Percentiles rank a stretch among this genome's conserved stretches.
Conservation (phyloP, 2,797 vertebrate genomes). For the Protosalanx chinensis region DNA sequence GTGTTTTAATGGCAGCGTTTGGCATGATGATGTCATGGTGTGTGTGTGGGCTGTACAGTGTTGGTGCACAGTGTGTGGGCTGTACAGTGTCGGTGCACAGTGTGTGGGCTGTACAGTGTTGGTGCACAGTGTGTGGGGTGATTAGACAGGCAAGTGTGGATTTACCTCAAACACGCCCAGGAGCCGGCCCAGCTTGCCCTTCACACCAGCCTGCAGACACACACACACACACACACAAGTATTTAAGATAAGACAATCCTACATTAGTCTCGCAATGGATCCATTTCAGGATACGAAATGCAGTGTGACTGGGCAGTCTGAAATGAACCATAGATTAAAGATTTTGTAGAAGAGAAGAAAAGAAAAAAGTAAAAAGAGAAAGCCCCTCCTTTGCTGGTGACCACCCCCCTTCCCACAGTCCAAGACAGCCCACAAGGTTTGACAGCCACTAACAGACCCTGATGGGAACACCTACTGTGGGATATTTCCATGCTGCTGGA, state of each 20-base stretch:
- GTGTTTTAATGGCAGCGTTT: constrained; percentile 9
- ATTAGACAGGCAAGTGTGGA: constrained; percentile 38
- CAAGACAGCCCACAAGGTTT: background rate
- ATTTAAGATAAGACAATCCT: too few relatives aligned
- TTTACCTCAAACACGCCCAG: constrained; percentile 98
- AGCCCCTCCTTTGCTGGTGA: too few relatives aligned
- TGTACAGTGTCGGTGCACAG: background rate
- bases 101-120: constrained; percentile 11
- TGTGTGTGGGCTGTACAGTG: constrained; percentile 2
- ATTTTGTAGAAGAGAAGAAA: background rate
- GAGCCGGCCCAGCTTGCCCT: constrained; percentile 91
- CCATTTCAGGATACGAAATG: too few relatives aligned
- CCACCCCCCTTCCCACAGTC: background rate
- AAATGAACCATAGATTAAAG: background rate
- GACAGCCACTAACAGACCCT: background rate
- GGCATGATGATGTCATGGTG: background rate
- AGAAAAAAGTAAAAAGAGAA: background rate
- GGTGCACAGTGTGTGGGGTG: constrained; percentile 1
- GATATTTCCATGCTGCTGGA: constrained; percentile 34
- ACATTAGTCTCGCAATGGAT: too few relatives aligned
- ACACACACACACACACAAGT: constrained; percentile 28
- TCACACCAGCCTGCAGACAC: constrained; percentile 88
- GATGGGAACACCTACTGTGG: background rate
- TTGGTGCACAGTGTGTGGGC: background rate
- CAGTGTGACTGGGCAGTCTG: background rate